Evolutionary conservation across 2,113 vertebrate genomes (phyloP), one percentile per base, ranked within the genome.

Genomic region (Pipa parva): DNA sequence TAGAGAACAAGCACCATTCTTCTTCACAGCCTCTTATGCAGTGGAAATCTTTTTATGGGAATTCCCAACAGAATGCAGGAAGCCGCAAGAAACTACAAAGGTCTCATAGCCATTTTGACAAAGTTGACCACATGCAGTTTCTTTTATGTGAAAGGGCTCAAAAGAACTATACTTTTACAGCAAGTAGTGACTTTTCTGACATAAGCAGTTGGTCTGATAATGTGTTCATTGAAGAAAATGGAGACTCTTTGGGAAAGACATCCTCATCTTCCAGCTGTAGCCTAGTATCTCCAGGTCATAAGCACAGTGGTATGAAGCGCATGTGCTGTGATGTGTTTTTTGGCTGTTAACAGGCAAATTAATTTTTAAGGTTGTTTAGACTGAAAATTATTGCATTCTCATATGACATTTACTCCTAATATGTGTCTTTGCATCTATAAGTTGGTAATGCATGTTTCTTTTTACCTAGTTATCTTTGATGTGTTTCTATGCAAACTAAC

Each of bases 11-110:
- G 8, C 78, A 80, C 59, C 61, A 77, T 56, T 78, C 84, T 69
- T 71, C 79, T 76, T 85, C 82, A 62, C 78, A 73, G 81, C 84
- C 83, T 45, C 89, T 87, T 59, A 91, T 78, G 80, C 87, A 88
- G 70, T 92, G 90, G 87, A 85, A 91, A 60, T 89, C 84, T 72
- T 92, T 92, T 81, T 82, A 80, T 57, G 85, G 91, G 76, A 81
- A 63, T 79, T 45, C 76, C 62, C 83, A 71, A 54, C 76, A 71
- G 26, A 75, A 63, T 61, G 80, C 63, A 45, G 1, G 75, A 36
- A 73, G 77, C 49, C 62, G 80, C 8, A 88, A 82, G 77, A 83
- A 82, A 3, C 74, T 76, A 63, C 77, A 78, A 21, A 85, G 78
- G 79, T 73, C 70, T 11, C 78, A 51, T 71, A 85, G 66, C 73